These are phyloP conservation scores for Darwinula stevensoni DNA, from an alignment of 2,888 invertebrate genomes.

Conservation along the genomic window DNA sequence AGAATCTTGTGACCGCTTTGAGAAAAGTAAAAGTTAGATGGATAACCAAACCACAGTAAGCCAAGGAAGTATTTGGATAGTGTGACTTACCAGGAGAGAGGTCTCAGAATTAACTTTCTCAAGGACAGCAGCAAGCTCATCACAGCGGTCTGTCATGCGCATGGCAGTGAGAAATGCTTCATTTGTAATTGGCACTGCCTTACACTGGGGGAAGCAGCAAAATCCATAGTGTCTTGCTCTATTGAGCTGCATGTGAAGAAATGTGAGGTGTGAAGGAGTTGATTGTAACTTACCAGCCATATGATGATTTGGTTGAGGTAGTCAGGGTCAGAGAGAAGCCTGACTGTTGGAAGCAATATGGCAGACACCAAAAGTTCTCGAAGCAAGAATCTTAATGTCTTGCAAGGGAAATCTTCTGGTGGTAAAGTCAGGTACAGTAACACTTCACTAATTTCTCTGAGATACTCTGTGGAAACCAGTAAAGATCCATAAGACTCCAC, in stretches of 20 bases:
- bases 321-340: conserved; percentile 55
- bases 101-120: conserved; percentile 54
- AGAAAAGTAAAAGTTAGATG: conserved; percentile 5
- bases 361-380: conserved; percentile 45
- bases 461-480: conserved; percentile 28
- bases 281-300: conserved; percentile 36
- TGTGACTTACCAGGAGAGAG: conserved; percentile 16
- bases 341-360: conserved; percentile 33
- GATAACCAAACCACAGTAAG: neutral
- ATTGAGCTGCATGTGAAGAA: neutral
- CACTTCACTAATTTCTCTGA: conserved; percentile 49
- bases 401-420: conserved; percentile 52
- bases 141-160: conserved; percentile 41
- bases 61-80: conserved; percentile 3
- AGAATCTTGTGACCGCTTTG: conserved; percentile 41
- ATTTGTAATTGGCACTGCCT: conserved; percentile 39
- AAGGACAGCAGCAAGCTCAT: conserved; percentile 49
- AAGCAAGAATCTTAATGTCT: conserved; percentile 40
- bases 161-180: conserved; percentile 60
- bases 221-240: too few relatives aligned
- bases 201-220: conserved; percentile 27
- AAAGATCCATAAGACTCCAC: too few relatives aligned
- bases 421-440: conserved; percentile 51
- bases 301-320: conserved; percentile 66
- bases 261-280: neutral